These are phyloP conservation scores for Periophthalmus magnuspinnatus DNA, from an alignment of 2,797 vertebrate species.

Conservation along the genomic window DNA sequence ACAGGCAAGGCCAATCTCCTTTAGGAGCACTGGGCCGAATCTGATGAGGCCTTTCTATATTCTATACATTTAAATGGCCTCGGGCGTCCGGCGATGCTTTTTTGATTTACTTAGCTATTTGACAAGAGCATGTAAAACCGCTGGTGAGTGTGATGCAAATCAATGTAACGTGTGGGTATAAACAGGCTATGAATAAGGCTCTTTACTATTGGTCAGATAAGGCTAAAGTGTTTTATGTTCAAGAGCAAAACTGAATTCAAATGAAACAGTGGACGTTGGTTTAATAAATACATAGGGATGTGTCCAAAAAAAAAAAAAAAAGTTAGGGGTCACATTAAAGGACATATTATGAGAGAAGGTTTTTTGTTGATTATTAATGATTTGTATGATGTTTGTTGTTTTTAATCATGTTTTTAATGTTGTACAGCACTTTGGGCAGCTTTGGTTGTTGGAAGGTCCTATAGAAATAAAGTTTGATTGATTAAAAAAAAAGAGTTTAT, in stretches of 20 bases:
- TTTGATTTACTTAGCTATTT: constrained; percentile 70
- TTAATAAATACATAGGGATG: constrained; percentile 37
- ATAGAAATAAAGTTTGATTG: too few relatives aligned
- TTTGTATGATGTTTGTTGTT: too few relatives aligned
- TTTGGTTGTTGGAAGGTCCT: too few relatives aligned
- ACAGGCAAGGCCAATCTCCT: constrained; percentile 75
- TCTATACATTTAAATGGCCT: constrained; percentile 83
- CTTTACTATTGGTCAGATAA: neutral
- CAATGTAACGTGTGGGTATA: constrained; percentile 1
- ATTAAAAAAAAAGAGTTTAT: too few relatives aligned
- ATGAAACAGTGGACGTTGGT: constrained; percentile 33
- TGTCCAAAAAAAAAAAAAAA: constrained; percentile 20
- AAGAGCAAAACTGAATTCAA: constrained; percentile 30
- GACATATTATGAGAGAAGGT: too few relatives aligned
- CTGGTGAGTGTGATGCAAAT: constrained; percentile 62
- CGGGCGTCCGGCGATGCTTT: constrained; percentile 41
- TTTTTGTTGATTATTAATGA: too few relatives aligned
- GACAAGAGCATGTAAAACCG: constrained; percentile 70
- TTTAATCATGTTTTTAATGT: too few relatives aligned
- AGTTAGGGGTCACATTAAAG: too few relatives aligned
- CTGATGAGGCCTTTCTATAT: constrained; percentile 82
- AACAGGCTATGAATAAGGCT: constrained; percentile 24
- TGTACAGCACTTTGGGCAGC: too few relatives aligned
- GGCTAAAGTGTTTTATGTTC: neutral
- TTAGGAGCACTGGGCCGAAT: constrained; percentile 72